Evolutionary conservation across 2,797 vertebrate species (phyloP), one percentile per base, ranked within the genome.

Genomic region (Peromyscus eremicus): DNA sequence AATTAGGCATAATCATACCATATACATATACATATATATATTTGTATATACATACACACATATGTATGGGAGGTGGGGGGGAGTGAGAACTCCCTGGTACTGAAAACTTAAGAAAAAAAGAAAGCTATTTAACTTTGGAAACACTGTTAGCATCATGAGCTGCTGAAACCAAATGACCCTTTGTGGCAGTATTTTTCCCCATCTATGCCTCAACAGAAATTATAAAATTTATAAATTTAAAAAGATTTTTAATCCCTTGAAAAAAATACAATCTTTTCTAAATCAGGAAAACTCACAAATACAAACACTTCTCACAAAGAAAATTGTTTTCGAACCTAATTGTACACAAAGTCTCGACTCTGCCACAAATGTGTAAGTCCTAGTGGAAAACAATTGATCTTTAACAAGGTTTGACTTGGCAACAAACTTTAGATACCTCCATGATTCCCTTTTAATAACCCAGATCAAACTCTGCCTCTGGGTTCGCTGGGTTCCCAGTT

Each of bases 71-170:
- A 14, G n/a, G 23, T 4, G 86, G 73, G 25, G n/a, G 13, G 73
- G 34, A 52, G 3, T 55, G 27, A n/a, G 43, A 84, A 92, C 16
- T 73, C 55, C 6, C 12, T 55, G 21, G 25, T 49, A 57, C 10
- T 68, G 37, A 94, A 94, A 76, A 19, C 34, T 19, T 25, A 70
- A 85, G 32, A 11, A 13, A 64, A 49, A 82, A 64, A 37, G 92
- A 37, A 91, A 73, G 11, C 6, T 60, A 77, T 86, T 83, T 91
- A 32, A n/a, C 57, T 87, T 88, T 62, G 62, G 89, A 97, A 96
- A 70, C 32, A 73, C 4, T 57, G 32, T 49, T 68, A 71, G 27
- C 71, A 27, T 76, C 43, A 11, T 34, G 80, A 37, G 8, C 85
- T 70, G 60, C 40, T n/a, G 37, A 91, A 75, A 82, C 16, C 84